phyloP scores from a whole-genome alignment of 2,888 invertebrate genomes.

The Eristalinus sepulchralis region DNA sequence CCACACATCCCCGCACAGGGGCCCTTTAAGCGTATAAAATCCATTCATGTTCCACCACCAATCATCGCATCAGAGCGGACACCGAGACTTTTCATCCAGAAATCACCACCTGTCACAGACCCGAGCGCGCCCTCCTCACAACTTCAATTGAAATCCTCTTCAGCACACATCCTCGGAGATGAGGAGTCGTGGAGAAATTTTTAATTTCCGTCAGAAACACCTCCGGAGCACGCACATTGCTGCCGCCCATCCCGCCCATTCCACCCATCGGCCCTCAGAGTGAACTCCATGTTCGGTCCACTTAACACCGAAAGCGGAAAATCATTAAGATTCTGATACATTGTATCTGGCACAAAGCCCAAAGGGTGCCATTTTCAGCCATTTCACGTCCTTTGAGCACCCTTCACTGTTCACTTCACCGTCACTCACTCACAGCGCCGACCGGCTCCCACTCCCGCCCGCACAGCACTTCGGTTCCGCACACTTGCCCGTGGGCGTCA shows the following conservation, averaged over 20 bases:
- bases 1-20: not conserved
- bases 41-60: not conserved
- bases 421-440: not conserved
- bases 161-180: not conserved
- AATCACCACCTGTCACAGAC: not conserved
- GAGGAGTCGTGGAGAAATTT: not conserved
- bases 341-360: slow-evolving; percentile 26
- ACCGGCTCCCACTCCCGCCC: no score
- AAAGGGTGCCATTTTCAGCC: slow-evolving; percentile 5
- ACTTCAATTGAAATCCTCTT: not conserved
- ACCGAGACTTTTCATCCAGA: not conserved
- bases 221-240: slow-evolving; percentile 11
- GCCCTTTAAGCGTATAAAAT: not conserved
- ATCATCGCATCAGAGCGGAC: not conserved
- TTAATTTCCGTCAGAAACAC: slow-evolving; percentile 27
- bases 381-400: slow-evolving; percentile 17
- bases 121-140: not conserved
- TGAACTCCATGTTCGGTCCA: slow-evolving; percentile 5
- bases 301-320: slow-evolving; percentile 1
- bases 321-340: slow-evolving; percentile 11
- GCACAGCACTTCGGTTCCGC: slow-evolving; percentile 1
- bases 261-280: not conserved
- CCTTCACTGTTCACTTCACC: not conserved
- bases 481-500: slow-evolving; percentile 12
- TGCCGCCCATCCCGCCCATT: not conserved